Percentiles rank a stretch among this genome's conserved stretches.
These are phyloP conservation scores for Xanthorhoe spadicearia DNA, from an alignment of 2,888 invertebrate genomes.

Conservation along the genomic window DNA sequence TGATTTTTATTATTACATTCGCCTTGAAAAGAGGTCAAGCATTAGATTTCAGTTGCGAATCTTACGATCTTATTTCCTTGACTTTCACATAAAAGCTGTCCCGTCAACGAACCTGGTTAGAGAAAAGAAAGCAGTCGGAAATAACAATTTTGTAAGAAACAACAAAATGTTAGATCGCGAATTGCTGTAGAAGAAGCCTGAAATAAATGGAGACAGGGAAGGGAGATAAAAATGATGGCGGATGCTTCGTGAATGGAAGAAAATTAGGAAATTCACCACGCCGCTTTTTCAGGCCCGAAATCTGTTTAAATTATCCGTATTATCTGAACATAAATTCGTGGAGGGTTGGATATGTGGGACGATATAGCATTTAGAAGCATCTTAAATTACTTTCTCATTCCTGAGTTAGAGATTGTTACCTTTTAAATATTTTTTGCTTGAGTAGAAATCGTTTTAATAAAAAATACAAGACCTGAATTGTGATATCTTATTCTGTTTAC, in stretches of 20 bases:
- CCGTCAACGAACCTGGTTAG: slow-evolving; percentile 76
- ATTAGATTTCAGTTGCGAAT: slow-evolving; percentile 64
- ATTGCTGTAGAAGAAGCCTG: slow-evolving; percentile 71
- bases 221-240: slow-evolving; percentile 84
- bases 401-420: slow-evolving; percentile 5
- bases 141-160: slow-evolving; percentile 82
- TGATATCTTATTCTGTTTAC: background rate
- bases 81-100: slow-evolving; percentile 72
- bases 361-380: slow-evolving; percentile 27
- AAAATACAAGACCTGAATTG: background rate
- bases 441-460: background rate
- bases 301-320: slow-evolving; percentile 75
- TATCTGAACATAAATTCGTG: slow-evolving; percentile 60
- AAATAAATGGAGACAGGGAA: slow-evolving; percentile 80
- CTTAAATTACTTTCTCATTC: slow-evolving; percentile 18
- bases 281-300: slow-evolving; percentile 66
- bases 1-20: slow-evolving; percentile 62
- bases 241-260: slow-evolving; percentile 78
- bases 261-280: slow-evolving; percentile 81
- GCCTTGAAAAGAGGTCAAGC: slow-evolving; percentile 69
- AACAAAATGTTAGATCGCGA: slow-evolving; percentile 79
- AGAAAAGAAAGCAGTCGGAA: slow-evolving; percentile 78
- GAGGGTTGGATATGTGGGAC: slow-evolving; percentile 38
- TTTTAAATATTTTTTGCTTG: background rate
- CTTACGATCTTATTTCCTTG: slow-evolving; percentile 70